Base-by-base conservation (phyloP, 1,140 invertebrate species). In the Drosophila athabasca region DNA sequence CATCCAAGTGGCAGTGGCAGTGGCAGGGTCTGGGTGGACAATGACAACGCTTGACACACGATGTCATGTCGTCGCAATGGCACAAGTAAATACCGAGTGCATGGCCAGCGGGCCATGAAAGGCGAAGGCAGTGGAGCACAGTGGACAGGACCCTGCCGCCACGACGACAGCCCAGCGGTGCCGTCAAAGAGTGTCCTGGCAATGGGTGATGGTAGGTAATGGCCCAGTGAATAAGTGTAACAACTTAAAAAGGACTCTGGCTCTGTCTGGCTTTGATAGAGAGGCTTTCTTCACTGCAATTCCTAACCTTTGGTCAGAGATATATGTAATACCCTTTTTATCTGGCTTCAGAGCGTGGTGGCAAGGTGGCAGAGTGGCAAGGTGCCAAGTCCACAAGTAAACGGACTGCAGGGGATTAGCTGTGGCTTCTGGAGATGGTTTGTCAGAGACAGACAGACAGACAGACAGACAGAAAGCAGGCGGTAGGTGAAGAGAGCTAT, bases 1-100 rank as follows among this genome's bases (percentile, higher is more conserved):
- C 11, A 13, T 11, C 35, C 35, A 39, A 39, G 11, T 11, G 35
- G 35, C 11, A 39, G 35, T 53, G 46, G 19, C 51, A 29, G n/a
- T 58, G 55, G 19, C 41, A 19, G 46, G 64, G 31, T 31, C 31
- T 31, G 31, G 29, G 50, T 26, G 69, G 64, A 77, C 64, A 76
- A 80, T 72, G 72, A 72, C 78, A 73, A 53, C 60, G 65, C 58
- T 71, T 60, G 77, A 65, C 75, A 77, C 74, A 77, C 75, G 67
- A 76, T 69, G 66, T 68, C 66, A 69, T 69, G 66, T 69, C 35
- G 65, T 69, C 64, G 52, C 64, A 44, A 45, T 39, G 70, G 62
- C 53, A 75, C 43, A 75, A 65, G 72, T 74, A 75, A 74, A 74
- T 65, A 66, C 70, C 45, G 67, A 57, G 69, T 57, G 62, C 66